A percentile compares a stretch with the other conserved stretches of the same genome.
Conservation (phyloP, 2,113 vertebrate species). For the Montifringilla adamsi region DNA sequence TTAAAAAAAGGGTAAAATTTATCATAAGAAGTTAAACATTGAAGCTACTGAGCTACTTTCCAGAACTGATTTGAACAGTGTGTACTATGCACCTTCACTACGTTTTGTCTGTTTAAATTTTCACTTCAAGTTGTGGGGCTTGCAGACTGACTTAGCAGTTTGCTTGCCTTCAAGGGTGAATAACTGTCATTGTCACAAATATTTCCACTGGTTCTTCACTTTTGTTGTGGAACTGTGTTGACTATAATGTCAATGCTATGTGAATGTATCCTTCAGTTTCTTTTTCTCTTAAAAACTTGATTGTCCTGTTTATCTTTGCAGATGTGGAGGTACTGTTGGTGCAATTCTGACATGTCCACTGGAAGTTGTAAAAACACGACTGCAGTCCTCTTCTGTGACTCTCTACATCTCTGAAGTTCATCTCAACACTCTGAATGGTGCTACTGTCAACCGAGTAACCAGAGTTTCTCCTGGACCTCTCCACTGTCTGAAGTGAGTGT, state of each 20-base stretch:
- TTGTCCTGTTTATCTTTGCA: constrained; percentile 43
- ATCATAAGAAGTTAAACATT: constrained; percentile 26
- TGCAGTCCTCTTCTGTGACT: constrained; percentile 94
- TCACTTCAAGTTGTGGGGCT: not conserved
- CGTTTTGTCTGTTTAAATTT: not conserved
- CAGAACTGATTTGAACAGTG: not conserved
- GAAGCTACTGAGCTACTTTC: not conserved
- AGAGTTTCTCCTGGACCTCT: constrained; percentile 91
- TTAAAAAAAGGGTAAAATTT: constrained; percentile 21
- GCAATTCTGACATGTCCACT: constrained; percentile 97
- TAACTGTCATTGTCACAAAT: not conserved
- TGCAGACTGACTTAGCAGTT: not conserved
- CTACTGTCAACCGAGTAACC: constrained; percentile 82
- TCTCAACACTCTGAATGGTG: constrained; percentile 87
- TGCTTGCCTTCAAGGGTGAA: not conserved
- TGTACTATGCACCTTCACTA: not conserved
- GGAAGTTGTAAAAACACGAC: constrained; percentile 96
- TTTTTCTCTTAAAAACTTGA: not conserved
- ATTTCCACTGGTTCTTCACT: not conserved
- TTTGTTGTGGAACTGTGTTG: not conserved
- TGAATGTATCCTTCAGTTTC: not conserved
- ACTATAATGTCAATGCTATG: not conserved
- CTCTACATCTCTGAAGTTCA: constrained; percentile 95
- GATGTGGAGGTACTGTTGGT: constrained; percentile 97
- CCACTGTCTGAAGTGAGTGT: constrained; percentile 93